phyloP scores from a whole-genome alignment of 2,113 vertebrate species.

The Aix galericulata region DNA sequence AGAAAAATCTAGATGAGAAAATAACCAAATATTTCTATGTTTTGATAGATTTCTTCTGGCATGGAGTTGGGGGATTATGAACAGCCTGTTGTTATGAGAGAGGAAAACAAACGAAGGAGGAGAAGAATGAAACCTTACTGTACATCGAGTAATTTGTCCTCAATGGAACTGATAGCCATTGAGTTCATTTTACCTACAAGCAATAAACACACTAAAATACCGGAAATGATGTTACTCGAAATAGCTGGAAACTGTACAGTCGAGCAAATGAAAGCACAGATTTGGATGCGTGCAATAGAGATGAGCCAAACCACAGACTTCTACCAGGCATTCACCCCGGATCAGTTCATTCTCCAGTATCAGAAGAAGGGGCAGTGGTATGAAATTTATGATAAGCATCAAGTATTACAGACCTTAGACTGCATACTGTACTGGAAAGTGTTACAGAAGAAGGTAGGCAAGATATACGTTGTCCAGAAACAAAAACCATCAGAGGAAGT shows the following conservation, averaged over 20 bases:
- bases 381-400: constrained; percentile 97
- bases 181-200: constrained; percentile 91
- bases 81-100: constrained; percentile 81
- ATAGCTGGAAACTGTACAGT: constrained; percentile 93
- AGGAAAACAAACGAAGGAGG: constrained; percentile 84
- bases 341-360: constrained; percentile 93
- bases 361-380: constrained; percentile 96
- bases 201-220: constrained; percentile 77
- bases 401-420: constrained; percentile 95
- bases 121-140: constrained; percentile 89
- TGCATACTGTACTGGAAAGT: constrained; percentile 94
- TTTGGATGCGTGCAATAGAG: constrained; percentile 92
- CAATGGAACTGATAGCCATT: constrained; percentile 88
- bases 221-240: constrained; percentile 82
- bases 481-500: constrained; percentile 82
- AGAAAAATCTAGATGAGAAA: neutral
- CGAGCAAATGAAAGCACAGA: constrained; percentile 93
- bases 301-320: constrained; percentile 85
- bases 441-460: constrained; percentile 87
- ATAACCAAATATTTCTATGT: neutral
- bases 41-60: constrained; percentile 71
- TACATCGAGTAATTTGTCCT: constrained; percentile 70
- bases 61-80: constrained; percentile 89
- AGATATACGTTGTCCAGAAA: constrained; percentile 88
- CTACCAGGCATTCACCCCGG: constrained; percentile 87